phyloP scores from a whole-genome alignment of 2,888 invertebrate species.

The Clepsis dumicolana region DNA sequence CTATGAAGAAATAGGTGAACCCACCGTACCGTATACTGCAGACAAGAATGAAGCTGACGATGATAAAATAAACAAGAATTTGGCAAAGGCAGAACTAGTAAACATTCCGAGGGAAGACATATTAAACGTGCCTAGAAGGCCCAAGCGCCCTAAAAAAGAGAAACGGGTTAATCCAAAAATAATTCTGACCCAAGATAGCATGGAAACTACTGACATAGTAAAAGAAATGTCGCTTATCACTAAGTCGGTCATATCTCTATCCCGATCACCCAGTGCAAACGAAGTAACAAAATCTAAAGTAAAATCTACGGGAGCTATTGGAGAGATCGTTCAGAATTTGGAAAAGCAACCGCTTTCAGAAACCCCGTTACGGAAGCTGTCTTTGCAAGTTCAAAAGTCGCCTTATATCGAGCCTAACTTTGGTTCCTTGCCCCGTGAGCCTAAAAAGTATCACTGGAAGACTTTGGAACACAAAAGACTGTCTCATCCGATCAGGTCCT shows the following conservation, averaged over 20 bases:
- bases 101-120: constrained; percentile 71
- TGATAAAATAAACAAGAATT: constrained; percentile 68
- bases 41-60: constrained; percentile 77
- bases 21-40: constrained; percentile 50
- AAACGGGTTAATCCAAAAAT: constrained; percentile 47
- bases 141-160: constrained; percentile 70
- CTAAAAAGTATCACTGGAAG: constrained; percentile 77
- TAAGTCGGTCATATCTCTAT: constrained; percentile 73
- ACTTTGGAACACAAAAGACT: constrained; percentile 79
- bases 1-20: constrained; percentile 79
- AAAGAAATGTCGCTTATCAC: constrained; percentile 68
- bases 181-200: constrained; percentile 27
- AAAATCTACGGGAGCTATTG: constrained; percentile 56
- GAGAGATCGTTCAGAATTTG: constrained; percentile 63
- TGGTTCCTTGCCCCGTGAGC: constrained; percentile 69
- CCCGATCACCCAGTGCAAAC: constrained; percentile 75
- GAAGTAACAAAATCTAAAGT: constrained; percentile 50
- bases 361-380: constrained; percentile 61
- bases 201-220: constrained; percentile 45
- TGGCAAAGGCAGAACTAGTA: constrained; percentile 59
- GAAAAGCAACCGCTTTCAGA: constrained; percentile 57
- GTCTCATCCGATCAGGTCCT: constrained; percentile 75
- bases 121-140: constrained; percentile 74
- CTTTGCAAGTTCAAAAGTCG: constrained; percentile 66
- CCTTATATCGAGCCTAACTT: constrained; percentile 61